These are phyloP conservation scores for Montipora efflorescens DNA, from an alignment of 64 coral and sea anemone genomes.

Conservation along the genomic window DNA sequence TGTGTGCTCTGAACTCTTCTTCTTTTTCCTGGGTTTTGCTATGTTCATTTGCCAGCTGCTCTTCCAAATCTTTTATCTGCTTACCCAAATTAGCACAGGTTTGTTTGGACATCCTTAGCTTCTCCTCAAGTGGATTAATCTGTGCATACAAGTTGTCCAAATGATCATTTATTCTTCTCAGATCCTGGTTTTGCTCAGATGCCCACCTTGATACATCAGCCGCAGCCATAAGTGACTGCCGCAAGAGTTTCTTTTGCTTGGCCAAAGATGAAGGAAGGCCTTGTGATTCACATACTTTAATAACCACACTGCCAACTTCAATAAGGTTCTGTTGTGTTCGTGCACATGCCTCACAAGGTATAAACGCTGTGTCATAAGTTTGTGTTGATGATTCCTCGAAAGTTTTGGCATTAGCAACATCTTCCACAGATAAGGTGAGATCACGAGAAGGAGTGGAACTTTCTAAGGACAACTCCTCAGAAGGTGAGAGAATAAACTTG, in stretches of 20 bases:
- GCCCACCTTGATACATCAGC: slow-evolving; percentile 97
- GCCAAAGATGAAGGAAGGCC: slow-evolving; percentile 98
- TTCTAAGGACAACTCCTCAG: slow-evolving; percentile 67
- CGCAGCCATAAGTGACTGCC: slow-evolving; percentile 89
- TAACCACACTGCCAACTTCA: slow-evolving; percentile 95
- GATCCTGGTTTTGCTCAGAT: slow-evolving; percentile 94
- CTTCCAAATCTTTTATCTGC: slow-evolving; percentile 77
- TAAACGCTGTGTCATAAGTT: slow-evolving; percentile 98
- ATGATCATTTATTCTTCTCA: slow-evolving; percentile 92
- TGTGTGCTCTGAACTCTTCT: slow-evolving; percentile 56
- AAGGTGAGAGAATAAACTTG: slow-evolving; percentile 89
- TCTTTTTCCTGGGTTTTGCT: slow-evolving; percentile 53
- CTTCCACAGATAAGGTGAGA: slow-evolving; percentile 80
- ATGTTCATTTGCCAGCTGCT: slow-evolving; percentile 59
- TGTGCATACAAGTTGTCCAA: slow-evolving; percentile 98
- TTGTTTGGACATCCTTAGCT: slow-evolving; percentile 80
- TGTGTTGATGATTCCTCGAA: slow-evolving; percentile 86
- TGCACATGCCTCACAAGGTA: slow-evolving; percentile 97
- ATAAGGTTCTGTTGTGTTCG: slow-evolving; percentile 94
- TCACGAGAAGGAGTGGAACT: slow-evolving; percentile 78
- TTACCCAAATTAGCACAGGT: slow-evolving; percentile 74
- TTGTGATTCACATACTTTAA: slow-evolving; percentile 98
- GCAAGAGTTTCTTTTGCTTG: slow-evolving; percentile 94
- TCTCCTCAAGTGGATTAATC: slow-evolving; percentile 93
- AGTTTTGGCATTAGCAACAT: slow-evolving; percentile 79